phyloP scores from a whole-genome alignment of 2,113 vertebrate species.

The Phocoena sinus region DNA sequence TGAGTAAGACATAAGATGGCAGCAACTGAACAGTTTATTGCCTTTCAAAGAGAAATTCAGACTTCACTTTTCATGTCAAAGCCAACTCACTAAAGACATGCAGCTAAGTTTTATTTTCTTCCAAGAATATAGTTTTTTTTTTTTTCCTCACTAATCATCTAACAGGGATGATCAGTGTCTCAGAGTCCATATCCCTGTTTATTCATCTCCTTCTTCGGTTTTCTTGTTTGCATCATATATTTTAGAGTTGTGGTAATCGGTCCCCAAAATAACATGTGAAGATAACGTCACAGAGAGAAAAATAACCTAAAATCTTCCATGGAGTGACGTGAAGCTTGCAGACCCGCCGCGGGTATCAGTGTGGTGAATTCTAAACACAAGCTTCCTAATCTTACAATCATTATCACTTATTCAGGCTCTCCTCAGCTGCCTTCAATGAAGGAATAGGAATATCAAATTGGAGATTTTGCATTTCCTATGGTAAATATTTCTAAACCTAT shows the following conservation, averaged over 20 bases:
- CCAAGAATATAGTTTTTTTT: not conserved
- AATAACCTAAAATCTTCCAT: slow-evolving; percentile 58
- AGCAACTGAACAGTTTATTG: slow-evolving; percentile 72
- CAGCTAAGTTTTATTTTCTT: not conserved
- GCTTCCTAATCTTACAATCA: not conserved
- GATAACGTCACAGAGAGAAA: slow-evolving; percentile 66
- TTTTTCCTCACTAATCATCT: not conserved
- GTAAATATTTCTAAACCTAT: not conserved
- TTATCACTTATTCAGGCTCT: not conserved
- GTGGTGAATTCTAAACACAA: slow-evolving; percentile 60
- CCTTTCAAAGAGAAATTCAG: not conserved
- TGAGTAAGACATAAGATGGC: slow-evolving; percentile 78
- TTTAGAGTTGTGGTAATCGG: not conserved
- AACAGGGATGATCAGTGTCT: not conserved
- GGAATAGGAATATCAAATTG: not conserved
- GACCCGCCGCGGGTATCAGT: slow-evolving; percentile 19
- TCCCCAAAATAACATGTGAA: not conserved
- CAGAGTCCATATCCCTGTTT: not conserved
- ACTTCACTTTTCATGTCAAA: not conserved
- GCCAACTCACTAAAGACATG: not conserved
- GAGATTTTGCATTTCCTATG: slow-evolving; percentile 2
- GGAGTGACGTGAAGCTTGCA: not conserved
- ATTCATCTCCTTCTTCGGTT: not conserved
- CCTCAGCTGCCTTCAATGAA: not conserved
- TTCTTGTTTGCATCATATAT: not conserved